Base-by-base conservation (phyloP, 2,113 vertebrate genomes). In the Scalopus aquaticus region DNA sequence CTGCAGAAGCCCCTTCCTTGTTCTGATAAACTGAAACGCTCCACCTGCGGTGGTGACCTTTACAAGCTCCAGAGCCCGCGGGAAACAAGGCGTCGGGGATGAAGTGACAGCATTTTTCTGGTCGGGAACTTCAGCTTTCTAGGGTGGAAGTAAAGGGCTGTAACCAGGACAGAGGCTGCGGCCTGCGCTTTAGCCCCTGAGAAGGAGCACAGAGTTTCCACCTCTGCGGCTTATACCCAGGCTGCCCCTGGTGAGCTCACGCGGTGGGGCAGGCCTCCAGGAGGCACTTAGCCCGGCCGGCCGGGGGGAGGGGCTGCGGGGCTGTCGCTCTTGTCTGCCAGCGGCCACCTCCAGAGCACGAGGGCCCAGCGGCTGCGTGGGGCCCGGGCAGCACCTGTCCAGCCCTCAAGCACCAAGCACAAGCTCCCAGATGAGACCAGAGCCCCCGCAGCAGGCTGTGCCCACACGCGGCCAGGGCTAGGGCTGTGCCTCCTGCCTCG, bases 261-360 rank as follows among this genome's bases (percentile, higher is more conserved):
- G 0, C 0, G 1, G 5, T 22, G 22, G 22, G 30, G n/a, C 60
- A 6, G 78, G 30, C 24, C 10, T 13, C 26, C 9, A 32, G 56
- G 56, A 24, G 19, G 17, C 56, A 4, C 54, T 12, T 54, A 19
- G 13, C n/a, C 16, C 20, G 16, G 22, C 44, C 44, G n/a, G n/a
- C n/a, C n/a, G n/a, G n/a, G 24, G 4, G 11, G 93, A 19, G 20
- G 2, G 42, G 0, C 5, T 69, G 44, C 5, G 1, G n/a, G n/a
- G n/a, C n/a, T 0, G 19, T 15, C 30, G 62, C 62, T 56, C 10
- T 26, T 74, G 19, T 69, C 13, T 7, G 7, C 10, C 10, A 26
- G 72, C 46, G 46, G 10, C n/a, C 7, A 74, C 12, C 19, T n/a
- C n/a, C 32, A 70, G 49, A 73, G 24, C 54, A 13, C 37, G 16